Percentiles rank a stretch among this genome's conserved stretches.
Evolutionary conservation across 2,113 vertebrate genomes (phyloP).

Genomic region (Psilopogon haemacephalus): DNA sequence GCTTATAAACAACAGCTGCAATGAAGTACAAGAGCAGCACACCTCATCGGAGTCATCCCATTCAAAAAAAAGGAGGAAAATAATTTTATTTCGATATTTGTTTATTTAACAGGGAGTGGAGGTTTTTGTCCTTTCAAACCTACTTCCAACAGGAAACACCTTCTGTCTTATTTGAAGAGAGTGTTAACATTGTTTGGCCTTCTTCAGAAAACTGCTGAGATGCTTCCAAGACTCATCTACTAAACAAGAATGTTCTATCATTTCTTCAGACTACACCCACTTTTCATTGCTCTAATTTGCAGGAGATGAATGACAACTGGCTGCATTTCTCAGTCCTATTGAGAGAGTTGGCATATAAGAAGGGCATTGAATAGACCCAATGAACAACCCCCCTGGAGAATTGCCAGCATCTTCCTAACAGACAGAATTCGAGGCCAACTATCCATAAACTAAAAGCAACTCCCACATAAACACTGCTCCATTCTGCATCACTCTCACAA

Average conservation of each 20-base stretch:
- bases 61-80: not conserved
- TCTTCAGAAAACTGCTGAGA: not conserved
- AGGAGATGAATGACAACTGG: slow-evolving; percentile 10
- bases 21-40: not conserved
- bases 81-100: too few relatives aligned
- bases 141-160: not conserved
- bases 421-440: slow-evolving; percentile 7
- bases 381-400: not conserved
- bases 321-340: not conserved
- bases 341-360: not conserved
- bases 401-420: not conserved
- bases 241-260: not conserved
- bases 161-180: not conserved
- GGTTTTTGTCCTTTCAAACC: not conserved
- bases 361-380: not conserved
- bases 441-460: slow-evolving; percentile 23
- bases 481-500: not conserved
- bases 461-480: slow-evolving; percentile 1
- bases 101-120: not conserved
- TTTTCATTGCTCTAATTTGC: slow-evolving; percentile 14
- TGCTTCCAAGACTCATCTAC: not conserved
- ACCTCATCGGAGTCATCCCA: not conserved
- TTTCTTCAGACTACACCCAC: not conserved
- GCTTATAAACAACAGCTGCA: not conserved
- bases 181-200: not conserved